phyloP scores from a whole-genome alignment of 2,888 invertebrate genomes.

The Antheraea yamamai region DNA sequence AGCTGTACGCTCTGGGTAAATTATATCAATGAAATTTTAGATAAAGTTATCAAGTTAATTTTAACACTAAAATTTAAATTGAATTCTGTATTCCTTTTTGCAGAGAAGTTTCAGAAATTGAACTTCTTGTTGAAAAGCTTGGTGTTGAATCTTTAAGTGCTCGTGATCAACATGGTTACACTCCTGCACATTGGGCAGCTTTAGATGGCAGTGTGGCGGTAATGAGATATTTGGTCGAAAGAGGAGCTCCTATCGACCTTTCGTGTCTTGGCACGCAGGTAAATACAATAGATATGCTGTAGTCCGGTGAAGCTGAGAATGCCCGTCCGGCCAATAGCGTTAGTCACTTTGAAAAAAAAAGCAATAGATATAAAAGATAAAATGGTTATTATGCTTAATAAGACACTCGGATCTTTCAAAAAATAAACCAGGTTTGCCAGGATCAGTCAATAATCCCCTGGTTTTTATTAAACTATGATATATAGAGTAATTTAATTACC shows the following conservation, averaged over 20 bases:
- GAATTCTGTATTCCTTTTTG: constrained; percentile 1
- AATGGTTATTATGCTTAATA: too few species aligned
- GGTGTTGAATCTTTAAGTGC: constrained; percentile 89
- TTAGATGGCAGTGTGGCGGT: constrained; percentile 95
- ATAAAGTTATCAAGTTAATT: neutral
- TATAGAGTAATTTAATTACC: too few species aligned
- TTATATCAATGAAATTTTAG: constrained; percentile 7
- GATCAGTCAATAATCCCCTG: too few species aligned
- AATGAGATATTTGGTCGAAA: constrained; percentile 92
- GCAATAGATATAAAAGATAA: too few species aligned
- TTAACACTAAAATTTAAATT: neutral
- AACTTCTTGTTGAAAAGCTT: constrained; percentile 90
- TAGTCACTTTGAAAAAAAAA: too few species aligned
- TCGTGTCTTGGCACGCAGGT: constrained; percentile 92
- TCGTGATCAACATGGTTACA: constrained; percentile 95
- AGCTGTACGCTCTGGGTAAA: constrained; percentile 91
- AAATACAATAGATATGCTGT: constrained; percentile 12
- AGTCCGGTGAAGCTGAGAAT: too few species aligned
- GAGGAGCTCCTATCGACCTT: constrained; percentile 91
- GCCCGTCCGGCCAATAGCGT: too few species aligned
- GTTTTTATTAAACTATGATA: too few species aligned
- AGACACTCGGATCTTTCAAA: too few species aligned
- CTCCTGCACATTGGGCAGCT: constrained; percentile 96
- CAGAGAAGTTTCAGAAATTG: constrained; percentile 92
- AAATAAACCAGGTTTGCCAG: too few species aligned